These are phyloP conservation scores for Uloborus diversus DNA, from an alignment of 1,140 invertebrate species.

Conservation along the genomic window DNA sequence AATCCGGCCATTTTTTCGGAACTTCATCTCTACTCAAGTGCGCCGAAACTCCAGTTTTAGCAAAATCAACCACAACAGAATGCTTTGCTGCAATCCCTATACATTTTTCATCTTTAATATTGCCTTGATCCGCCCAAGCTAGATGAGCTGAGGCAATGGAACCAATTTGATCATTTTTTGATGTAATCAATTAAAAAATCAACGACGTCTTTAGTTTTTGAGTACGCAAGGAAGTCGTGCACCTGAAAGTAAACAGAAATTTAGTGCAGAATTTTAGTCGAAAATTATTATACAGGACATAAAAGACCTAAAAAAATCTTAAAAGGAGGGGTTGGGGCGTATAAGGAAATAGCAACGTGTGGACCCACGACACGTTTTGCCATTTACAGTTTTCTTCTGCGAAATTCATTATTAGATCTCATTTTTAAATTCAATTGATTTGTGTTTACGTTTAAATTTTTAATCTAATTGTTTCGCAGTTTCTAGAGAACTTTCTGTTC, in stretches of 20 bases:
- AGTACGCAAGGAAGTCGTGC: not conserved
- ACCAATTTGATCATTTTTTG: slow-evolving; percentile 61
- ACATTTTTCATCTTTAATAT: slow-evolving; percentile 59
- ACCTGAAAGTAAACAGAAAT: not conserved
- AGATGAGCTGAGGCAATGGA: slow-evolving; percentile 60
- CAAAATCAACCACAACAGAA: slow-evolving; percentile 61
- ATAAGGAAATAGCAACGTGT: no score
- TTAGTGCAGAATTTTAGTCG: not conserved
- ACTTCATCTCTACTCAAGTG: slow-evolving; percentile 28
- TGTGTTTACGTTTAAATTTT: no score
- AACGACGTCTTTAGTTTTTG: slow-evolving; percentile 12
- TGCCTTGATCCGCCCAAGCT: slow-evolving; percentile 59
- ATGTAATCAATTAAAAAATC: slow-evolving; percentile 61
- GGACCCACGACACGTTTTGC: no score
- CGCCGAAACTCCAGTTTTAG: slow-evolving; percentile 59
- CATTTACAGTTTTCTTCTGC: no score
- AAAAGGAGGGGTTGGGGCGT: no score
- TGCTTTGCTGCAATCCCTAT: slow-evolving; percentile 59
- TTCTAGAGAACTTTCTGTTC: no score
- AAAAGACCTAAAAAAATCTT: not conserved
- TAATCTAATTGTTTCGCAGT: no score
- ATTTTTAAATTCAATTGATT: no score
- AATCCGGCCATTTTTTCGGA: slow-evolving; percentile 60
- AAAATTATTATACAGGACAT: not conserved
- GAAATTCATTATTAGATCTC: no score